Percentiles rank a stretch among this genome's conserved stretches.
These are phyloP conservation scores for Urocitellus parryii DNA, from an alignment of 2,113 vertebrate species.

Conservation along the genomic window DNA sequence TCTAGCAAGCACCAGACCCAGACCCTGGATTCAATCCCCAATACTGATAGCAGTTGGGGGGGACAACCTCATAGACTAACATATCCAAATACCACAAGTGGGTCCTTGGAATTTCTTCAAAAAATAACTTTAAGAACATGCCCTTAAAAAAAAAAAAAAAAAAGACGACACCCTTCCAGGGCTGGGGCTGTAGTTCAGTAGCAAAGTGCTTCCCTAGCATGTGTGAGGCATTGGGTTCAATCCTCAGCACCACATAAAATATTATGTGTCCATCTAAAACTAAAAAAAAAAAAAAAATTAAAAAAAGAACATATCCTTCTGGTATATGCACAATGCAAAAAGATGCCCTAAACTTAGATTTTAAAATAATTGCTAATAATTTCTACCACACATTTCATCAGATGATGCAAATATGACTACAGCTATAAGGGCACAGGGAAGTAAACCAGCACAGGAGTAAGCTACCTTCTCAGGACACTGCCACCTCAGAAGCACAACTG, in stretches of 20 bases:
- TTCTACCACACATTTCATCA: background rate
- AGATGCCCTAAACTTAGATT: background rate
- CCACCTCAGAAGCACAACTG: background rate
- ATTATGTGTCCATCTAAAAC: too few relatives aligned
- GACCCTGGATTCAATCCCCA: background rate
- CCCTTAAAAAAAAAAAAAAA: background rate
- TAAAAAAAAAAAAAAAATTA: too few relatives aligned
- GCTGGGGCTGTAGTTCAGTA: too few relatives aligned
- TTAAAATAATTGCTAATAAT: background rate
- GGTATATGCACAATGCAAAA: background rate
- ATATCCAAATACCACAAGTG: background rate
- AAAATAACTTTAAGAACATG: background rate
- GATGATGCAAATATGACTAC: background rate
- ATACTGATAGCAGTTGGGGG: background rate
- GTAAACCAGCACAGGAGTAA: background rate
- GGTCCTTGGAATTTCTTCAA: background rate
- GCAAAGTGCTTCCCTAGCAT: too few relatives aligned
- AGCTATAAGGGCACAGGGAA: background rate
- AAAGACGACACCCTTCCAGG: background rate
- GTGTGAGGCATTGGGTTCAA: too few relatives aligned
- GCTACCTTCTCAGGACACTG: background rate
- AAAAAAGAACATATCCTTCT: background rate
- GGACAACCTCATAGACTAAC: background rate
- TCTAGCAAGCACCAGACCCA: background rate
- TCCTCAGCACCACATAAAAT: too few relatives aligned